Evolutionary conservation across 2,797 vertebrate species (phyloP), one percentile per base, ranked within the genome.

Genomic region (Ctenopoma multispine): DNA sequence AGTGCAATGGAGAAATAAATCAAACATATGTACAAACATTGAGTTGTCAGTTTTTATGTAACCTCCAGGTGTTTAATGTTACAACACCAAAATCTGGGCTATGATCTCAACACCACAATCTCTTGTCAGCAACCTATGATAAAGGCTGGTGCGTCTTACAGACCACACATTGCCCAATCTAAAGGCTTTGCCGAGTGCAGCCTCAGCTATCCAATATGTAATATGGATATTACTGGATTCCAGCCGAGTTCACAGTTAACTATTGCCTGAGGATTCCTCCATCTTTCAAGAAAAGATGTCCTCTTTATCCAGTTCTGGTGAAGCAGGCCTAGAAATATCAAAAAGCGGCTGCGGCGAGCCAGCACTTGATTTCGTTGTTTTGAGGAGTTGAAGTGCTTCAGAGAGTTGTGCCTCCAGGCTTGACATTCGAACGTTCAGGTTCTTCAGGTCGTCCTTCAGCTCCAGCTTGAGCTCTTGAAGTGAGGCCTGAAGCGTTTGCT

Each of bases 401-500:
- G 94, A 83, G 1, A 99, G 96, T 85, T 99, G 97, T 7, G 94
- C 94, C 94, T 99, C 98, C 54, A 99, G 93, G 78, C 90, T 91
- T 11, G 95, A 93, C 94, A 99, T 96, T 87, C 97, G 96, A 72
- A 92, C 87, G 9, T 95, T 95, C 77, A 99, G 92, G 87, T 90
- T 95, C 77, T 96, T 95, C 80, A 99, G 95, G 90, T 99, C 98
- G 77, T 98, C 97, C 87, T 98, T 99, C 60, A 99, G 87, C 89
- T 99, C 98, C 0, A 95, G 94, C 46, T 96, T 98, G 77, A 98
- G 95, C 90, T 99, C 98, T 77, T 96, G 92, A 69, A 99, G 90
- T 0, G 96, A 95, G 43, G 97, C 96, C 84, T 99, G 98, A 60
- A 99, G 95, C 0, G 96, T 96, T 83, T 98, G 96, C 94, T 99